Evolutionary conservation across 37 sponge, comb jelly and placozoan species (phyloP).

Genomic region (Cliona cf. orientalis): DNA sequence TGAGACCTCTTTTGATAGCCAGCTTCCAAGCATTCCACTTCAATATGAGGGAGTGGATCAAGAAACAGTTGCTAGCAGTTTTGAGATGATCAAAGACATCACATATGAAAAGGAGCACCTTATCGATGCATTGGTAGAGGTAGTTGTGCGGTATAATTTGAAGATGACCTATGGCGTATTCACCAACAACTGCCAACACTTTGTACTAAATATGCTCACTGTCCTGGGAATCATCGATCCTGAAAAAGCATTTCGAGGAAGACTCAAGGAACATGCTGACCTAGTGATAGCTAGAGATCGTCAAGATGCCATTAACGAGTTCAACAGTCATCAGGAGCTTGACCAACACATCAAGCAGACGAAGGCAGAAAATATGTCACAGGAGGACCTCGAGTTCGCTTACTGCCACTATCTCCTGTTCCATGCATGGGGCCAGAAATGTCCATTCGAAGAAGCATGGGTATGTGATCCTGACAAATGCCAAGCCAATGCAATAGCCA

Average conservation of each 20-base stretch:
- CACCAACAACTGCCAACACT: slow-evolving; percentile 32
- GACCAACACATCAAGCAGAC: not conserved
- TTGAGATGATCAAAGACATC: not conserved
- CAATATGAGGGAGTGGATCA: not conserved
- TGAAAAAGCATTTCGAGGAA: not conserved
- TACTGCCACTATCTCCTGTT: slow-evolving; percentile 32
- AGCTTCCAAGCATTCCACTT: not conserved
- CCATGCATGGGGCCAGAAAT: slow-evolving; percentile 23
- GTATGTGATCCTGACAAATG: not conserved
- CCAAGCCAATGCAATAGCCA: no score
- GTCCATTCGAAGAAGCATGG: slow-evolving; percentile 7
- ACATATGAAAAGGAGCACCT: slow-evolving; percentile 14
- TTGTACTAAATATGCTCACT: slow-evolving; percentile 7
- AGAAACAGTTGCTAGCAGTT: not conserved
- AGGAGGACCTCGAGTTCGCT: slow-evolving; percentile 20
- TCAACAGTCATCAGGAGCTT: slow-evolving; percentile 17
- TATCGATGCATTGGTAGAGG: slow-evolving; percentile 10
- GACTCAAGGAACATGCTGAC: not conserved
- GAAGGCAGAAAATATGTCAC: not conserved
- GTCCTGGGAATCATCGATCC: slow-evolving; percentile 15
- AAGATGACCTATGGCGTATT: slow-evolving; percentile 18
- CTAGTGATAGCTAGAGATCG: not conserved
- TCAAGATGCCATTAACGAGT: not conserved
- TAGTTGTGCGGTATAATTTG: slow-evolving; percentile 12
- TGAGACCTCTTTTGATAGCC: no score